These are phyloP conservation scores for Microtus oregoni DNA, from an alignment of 2,113 vertebrate species.

Conservation along the genomic window DNA sequence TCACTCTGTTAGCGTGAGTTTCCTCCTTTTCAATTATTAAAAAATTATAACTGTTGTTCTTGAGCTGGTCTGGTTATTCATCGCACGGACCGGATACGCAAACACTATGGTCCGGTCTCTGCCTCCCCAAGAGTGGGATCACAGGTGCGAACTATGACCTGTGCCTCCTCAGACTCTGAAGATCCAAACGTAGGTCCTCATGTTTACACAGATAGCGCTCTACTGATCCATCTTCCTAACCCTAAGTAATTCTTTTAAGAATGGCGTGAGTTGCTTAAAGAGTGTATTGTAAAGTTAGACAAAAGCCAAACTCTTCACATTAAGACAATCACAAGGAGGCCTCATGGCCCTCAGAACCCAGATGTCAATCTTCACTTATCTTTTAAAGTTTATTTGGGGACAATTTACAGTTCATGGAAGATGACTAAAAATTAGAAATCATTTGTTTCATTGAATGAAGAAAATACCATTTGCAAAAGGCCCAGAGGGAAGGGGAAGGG, in stretches of 20 bases:
- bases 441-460: neutral
- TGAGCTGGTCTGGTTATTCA: no score
- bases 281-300: neutral
- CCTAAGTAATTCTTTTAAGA: neutral
- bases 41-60: no score
- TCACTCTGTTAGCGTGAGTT: no score
- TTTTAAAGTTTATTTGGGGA: neutral
- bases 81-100: no score
- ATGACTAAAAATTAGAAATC: neutral
- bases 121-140: neutral
- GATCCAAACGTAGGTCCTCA: neutral
- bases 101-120: rapidly evolving
- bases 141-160: neutral
- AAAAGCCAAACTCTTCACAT: neutral
- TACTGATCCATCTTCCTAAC: neutral
- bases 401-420: neutral
- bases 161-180: neutral
- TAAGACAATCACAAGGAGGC: neutral
- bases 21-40: no score
- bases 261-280: neutral
- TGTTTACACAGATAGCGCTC: neutral
- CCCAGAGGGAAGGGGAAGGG: neutral
- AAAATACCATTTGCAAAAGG: neutral
- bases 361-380: neutral
- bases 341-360: neutral